Percentiles rank a stretch among this genome's conserved stretches.
Conservation (phyloP, 2,797 vertebrate species). For the Sebastes kiyomatsui region DNA sequence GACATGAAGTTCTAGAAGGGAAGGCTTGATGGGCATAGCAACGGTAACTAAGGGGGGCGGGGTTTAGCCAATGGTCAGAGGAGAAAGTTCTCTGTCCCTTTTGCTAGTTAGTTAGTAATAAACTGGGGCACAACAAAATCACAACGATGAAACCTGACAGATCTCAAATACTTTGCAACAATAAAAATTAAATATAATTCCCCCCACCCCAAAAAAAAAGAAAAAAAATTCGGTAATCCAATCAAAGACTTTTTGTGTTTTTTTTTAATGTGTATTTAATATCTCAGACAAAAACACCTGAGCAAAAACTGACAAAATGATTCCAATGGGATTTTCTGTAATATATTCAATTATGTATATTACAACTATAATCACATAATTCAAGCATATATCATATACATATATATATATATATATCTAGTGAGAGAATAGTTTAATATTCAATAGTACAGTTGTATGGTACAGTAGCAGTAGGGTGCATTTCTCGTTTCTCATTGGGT, state of each 20-base stretch:
- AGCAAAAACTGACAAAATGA: constrained; percentile 78
- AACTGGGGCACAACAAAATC: background rate
- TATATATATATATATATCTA: constrained; percentile 79
- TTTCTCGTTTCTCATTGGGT: constrained; percentile 70
- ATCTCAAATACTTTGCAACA: background rate
- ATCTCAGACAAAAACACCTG: constrained; percentile 80
- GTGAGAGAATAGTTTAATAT: constrained; percentile 81
- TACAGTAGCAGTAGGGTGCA: constrained; percentile 82
- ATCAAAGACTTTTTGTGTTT: constrained; percentile 45
- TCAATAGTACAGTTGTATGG: constrained; percentile 81
- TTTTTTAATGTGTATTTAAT: constrained; percentile 65
- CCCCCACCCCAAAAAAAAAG: background rate
- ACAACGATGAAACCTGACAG: background rate
- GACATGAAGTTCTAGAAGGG: background rate
- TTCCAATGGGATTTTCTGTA: constrained; percentile 72
- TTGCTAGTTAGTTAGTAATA: constrained; percentile 10
- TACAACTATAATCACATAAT: constrained; percentile 84
- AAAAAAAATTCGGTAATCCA: constrained; percentile 44
- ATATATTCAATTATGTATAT: constrained; percentile 84
- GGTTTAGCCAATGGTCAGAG: constrained; percentile 27
- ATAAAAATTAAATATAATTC: background rate
- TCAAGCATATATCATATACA: constrained; percentile 85
- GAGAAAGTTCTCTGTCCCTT: constrained; percentile 16
- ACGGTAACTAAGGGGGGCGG: background rate
- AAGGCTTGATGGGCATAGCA: background rate